Evolutionary conservation across 2,797 vertebrate genomes (phyloP), one percentile per base, ranked within the genome.

Genomic region (Lagocephalus sceleratus): DNA sequence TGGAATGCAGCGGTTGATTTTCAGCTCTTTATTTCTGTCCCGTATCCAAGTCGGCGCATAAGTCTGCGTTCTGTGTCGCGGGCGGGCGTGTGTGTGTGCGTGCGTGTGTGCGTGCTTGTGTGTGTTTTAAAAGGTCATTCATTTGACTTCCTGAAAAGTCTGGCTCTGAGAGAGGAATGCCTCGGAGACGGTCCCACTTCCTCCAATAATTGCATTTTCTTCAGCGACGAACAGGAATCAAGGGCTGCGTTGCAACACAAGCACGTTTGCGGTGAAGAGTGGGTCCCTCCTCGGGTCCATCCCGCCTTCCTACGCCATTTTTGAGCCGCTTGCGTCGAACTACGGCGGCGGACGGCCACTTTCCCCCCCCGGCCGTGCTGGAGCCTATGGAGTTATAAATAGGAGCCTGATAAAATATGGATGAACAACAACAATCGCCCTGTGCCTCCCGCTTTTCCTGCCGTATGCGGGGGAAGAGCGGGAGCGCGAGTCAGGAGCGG

Each of bases 381-480:
- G 50, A 71, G 69, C 70, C 48, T 51, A 49, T 51, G 62, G 46
- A 65, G 76, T 73, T 88, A 86, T 82, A 85, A 85, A 88, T 84
- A 88, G 85, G 43, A 62, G 9, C 43, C 11, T 63, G 66, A 84
- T 87, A 50, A 86, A 88, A 85, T 78, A 86, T 87, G 77, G 61
- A 87, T 87, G 82, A 86, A 84, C 63, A 81, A 86, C 78, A 84
- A 84, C 79, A 83, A 80, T 79, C 45, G 12, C 69, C 40, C 66
- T 16, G 39, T 5, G 47, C 69, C 61, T 12, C 21, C 63, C 60
- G 67, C 73, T 71, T 81, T 75, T 63, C 56, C 54, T 39, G 43
- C 32, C 40, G 4, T 25, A 9, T 43, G 49, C 40, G 45, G 15
- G 15, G 53, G 19, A 68, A 41, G 59, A 51, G 56, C 7, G 45